Conservation (phyloP, 2,113 vertebrate genomes). For the Callionymus lyra region DNA sequence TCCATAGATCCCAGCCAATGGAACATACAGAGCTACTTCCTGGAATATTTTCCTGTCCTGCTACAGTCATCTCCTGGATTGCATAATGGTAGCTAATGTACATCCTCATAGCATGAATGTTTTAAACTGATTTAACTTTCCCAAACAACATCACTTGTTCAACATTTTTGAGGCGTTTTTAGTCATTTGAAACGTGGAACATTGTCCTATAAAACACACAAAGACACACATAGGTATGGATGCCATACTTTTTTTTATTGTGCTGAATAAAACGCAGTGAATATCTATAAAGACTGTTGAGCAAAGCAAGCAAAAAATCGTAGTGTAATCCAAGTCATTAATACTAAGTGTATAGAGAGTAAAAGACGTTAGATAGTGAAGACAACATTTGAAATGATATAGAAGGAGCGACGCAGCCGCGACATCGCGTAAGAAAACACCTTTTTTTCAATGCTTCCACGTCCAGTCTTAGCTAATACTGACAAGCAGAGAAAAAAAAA, state of each 20-base stretch:
- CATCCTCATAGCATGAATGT: no score
- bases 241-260: conserved; percentile 87
- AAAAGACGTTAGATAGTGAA: conserved; percentile 63
- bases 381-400: conserved; percentile 63
- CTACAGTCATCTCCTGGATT: no score
- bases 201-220: conserved; percentile 3
- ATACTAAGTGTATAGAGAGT: conserved; percentile 76
- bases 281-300: conserved; percentile 80
- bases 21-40: no score
- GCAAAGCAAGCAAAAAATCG: conserved; percentile 76
- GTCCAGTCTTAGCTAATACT: conserved; percentile 80
- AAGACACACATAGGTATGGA: conserved; percentile 67
- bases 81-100: no score
- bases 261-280: conserved; percentile 83
- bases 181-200: no score
- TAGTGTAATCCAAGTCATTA: conserved; percentile 84
- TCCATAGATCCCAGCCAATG: no score
- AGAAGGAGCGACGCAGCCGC: conserved; percentile 19
- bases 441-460: conserved; percentile 52
- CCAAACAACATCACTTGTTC: no score
- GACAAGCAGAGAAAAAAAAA: conserved; percentile 79
- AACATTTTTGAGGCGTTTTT: no score
- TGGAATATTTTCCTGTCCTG: no score
- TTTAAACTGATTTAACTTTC: no score
- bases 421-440: conserved; percentile 67